Evolutionary conservation across 2,113 vertebrate species (phyloP).

Genomic region (Dissostichus mawsoni): DNA sequence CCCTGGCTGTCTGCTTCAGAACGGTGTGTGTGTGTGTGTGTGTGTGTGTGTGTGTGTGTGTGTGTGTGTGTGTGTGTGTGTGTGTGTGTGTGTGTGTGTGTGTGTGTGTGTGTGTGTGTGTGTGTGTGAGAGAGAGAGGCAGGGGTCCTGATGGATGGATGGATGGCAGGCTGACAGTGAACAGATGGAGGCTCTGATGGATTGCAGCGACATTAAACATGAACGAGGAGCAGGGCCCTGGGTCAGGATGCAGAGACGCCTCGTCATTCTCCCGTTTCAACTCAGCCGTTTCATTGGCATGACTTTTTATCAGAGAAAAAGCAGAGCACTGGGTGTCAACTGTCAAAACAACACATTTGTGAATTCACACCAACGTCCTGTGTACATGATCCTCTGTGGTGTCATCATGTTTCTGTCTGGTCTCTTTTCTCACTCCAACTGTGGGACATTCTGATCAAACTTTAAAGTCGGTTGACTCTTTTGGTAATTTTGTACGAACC

Average conservation of each 20-base stretch:
- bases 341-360: slow-evolving; percentile 40
- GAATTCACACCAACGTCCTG: slow-evolving; percentile 8
- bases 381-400: background rate
- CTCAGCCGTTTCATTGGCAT: slow-evolving; percentile 30
- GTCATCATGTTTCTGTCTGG: background rate
- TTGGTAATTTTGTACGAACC: no score
- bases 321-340: slow-evolving; percentile 22
- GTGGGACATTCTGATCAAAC: background rate
- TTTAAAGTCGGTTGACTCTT: background rate
- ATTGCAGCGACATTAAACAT: slow-evolving; percentile 76
- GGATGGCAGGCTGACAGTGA: slow-evolving; percentile 72
- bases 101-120: slow-evolving; percentile 1
- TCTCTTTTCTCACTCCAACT: background rate
- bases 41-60: no score
- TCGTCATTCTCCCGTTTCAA: slow-evolving; percentile 40
- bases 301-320: slow-evolving; percentile 41
- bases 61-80: no score
- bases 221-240: slow-evolving; percentile 63
- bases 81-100: no score
- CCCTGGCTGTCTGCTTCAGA: background rate
- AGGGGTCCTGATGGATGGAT: slow-evolving; percentile 51
- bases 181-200: slow-evolving; percentile 81
- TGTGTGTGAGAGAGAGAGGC: background rate
- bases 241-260: slow-evolving; percentile 48
- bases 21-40: slow-evolving; percentile 1